A percentile compares a stretch with the other conserved stretches of the same genome.
phyloP scores from a whole-genome alignment of 2,888 invertebrate species.

The Parnassius smintheus region DNA sequence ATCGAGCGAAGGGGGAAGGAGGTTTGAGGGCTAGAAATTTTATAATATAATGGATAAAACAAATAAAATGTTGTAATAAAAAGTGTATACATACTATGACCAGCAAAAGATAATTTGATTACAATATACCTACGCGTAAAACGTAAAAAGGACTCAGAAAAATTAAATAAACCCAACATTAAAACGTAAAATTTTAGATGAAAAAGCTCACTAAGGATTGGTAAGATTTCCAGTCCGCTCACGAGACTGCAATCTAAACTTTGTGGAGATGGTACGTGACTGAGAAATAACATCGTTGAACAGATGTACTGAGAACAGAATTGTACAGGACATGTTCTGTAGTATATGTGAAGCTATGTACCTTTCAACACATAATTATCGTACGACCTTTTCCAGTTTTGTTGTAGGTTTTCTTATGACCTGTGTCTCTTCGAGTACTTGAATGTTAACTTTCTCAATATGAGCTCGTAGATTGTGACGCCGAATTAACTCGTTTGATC shows the following conservation, averaged over 20 bases:
- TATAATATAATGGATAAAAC: too few species aligned
- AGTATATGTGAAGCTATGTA: not conserved
- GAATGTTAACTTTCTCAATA: constrained; percentile 23
- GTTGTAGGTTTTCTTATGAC: constrained; percentile 15
- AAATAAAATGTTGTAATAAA: too few species aligned
- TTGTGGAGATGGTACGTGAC: constrained; percentile 18
- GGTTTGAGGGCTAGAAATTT: too few species aligned
- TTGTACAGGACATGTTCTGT: not conserved
- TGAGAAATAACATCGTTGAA: constrained; percentile 20
- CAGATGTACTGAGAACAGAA: not conserved
- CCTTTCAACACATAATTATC: constrained; percentile 10
- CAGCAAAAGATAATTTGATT: too few species aligned
- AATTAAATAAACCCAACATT: not conserved
- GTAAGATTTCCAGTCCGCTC: constrained; percentile 24
- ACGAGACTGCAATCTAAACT: constrained; percentile 25
- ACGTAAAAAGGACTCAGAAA: too few species aligned
- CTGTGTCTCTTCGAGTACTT: constrained; percentile 11
- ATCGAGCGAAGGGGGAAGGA: too few species aligned
- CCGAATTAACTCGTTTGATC: too few species aligned
- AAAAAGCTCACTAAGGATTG: constrained; percentile 1
- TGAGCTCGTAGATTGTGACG: constrained; percentile 16
- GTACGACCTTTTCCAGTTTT: constrained; percentile 17
- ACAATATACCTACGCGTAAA: too few species aligned
- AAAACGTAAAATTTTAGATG: constrained; percentile 9
- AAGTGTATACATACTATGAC: too few species aligned